A percentile compares a stretch with the other conserved stretches of the same genome.
These are phyloP conservation scores for Diplazon laetatorius DNA, from an alignment of 2,888 invertebrate genomes.

Conservation along the genomic window DNA sequence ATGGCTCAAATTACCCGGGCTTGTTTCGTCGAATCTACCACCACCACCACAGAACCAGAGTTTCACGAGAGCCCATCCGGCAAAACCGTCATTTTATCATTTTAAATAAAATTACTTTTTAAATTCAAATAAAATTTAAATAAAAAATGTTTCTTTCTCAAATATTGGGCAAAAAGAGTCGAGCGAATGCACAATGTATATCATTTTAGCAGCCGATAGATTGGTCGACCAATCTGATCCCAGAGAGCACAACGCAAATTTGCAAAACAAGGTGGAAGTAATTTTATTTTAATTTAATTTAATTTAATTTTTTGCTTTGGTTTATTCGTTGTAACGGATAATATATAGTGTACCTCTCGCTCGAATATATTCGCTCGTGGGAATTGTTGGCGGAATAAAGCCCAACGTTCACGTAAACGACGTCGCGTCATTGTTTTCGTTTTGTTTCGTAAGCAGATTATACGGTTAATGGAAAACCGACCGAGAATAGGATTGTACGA, in stretches of 20 bases:
- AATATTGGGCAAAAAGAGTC: too few relatives aligned
- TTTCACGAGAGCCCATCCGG: too few relatives aligned
- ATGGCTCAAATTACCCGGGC: slow-evolving; percentile 68
- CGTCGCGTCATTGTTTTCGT: slow-evolving; percentile 44
- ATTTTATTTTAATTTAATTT: too few relatives aligned
- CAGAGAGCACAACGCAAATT: slow-evolving; percentile 18
- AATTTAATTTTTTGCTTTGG: too few relatives aligned
- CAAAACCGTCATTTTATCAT: too few relatives aligned
- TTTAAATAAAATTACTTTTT: too few relatives aligned
- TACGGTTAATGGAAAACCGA: slow-evolving; percentile 41
- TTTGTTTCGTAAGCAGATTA: slow-evolving; percentile 45
- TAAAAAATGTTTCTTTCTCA: too few relatives aligned
- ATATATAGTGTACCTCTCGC: slow-evolving; percentile 55
- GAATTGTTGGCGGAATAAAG: slow-evolving; percentile 64
- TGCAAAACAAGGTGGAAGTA: slow-evolving; percentile 35
- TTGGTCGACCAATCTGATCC: background rate
- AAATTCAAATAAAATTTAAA: too few relatives aligned
- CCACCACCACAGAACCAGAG: too few relatives aligned
- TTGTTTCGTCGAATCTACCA: slow-evolving; percentile 16
- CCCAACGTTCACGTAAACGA: slow-evolving; percentile 14
- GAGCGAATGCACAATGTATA: background rate
- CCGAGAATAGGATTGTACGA: slow-evolving; percentile 18
- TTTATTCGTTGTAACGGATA: slow-evolving; percentile 63
- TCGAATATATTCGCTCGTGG: slow-evolving; percentile 68
- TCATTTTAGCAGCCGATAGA: background rate